Conservation (phyloP, 2,113 vertebrate genomes). For the Lophura nycthemera region DNA sequence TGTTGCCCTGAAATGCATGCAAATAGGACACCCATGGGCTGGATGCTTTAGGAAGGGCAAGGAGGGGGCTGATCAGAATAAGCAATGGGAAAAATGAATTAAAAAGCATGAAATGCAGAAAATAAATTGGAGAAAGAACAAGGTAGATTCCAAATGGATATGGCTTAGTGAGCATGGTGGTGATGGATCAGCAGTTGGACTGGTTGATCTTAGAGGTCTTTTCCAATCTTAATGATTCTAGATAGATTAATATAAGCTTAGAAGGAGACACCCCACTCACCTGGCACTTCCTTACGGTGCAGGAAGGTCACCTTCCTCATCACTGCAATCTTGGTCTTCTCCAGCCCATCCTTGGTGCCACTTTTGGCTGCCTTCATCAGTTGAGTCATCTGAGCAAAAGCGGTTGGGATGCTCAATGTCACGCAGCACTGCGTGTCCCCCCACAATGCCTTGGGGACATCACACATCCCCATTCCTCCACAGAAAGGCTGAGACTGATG, state of each 20-base stretch:
- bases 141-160: background rate
- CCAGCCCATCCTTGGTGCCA: conserved; percentile 93
- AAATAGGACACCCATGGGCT: background rate
- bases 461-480: background rate
- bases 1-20: background rate
- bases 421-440: background rate
- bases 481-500: rapidly evolving
- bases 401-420: background rate
- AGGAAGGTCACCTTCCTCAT: conserved; percentile 93
- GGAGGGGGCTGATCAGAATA: rapidly evolving
- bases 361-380: conserved; percentile 95
- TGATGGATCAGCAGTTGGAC: no score
- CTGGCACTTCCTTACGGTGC: conserved; percentile 86
- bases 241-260: background rate
- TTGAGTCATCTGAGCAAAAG: conserved; percentile 87
- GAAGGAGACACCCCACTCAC: conserved; percentile 51
- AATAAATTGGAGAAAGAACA: background rate
- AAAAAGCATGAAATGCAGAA: background rate
- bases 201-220: no score
- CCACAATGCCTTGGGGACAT: background rate
- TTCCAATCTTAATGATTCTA: no score
- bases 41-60: background rate
- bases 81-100: background rate
- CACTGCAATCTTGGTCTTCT: conserved; percentile 93
- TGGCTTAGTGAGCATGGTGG: no score